Evolutionary conservation across 2,888 invertebrate genomes (phyloP).

Genomic region (Amiota minor): DNA sequence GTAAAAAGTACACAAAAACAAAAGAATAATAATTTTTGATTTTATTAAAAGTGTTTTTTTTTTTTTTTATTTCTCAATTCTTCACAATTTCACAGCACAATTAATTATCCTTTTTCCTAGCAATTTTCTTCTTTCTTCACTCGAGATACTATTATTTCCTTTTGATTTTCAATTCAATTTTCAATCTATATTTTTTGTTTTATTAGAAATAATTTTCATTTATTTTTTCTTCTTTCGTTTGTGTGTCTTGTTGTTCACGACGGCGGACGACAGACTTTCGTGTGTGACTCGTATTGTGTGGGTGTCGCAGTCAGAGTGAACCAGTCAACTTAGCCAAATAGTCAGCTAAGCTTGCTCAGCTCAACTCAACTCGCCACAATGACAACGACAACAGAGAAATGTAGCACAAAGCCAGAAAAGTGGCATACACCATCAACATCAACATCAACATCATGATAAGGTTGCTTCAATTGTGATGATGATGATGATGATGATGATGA

Average conservation of each 20-base stretch:
- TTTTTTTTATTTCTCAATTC: background rate
- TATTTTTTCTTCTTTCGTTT: conserved; percentile 9
- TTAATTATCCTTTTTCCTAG: background rate
- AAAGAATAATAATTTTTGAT: background rate
- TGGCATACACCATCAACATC: too few species aligned
- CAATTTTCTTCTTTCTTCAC: background rate
- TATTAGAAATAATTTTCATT: background rate
- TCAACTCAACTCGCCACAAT: conserved; percentile 8
- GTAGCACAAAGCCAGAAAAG: background rate
- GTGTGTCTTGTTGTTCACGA: background rate
- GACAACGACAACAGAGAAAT: conserved; percentile 3
- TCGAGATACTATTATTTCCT: background rate
- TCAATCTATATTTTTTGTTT: background rate
- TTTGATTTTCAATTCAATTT: background rate
- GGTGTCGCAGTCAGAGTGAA: conserved; percentile 30
- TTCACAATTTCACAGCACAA: background rate
- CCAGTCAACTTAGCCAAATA: background rate
- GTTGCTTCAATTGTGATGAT: too few species aligned
- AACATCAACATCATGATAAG: too few species aligned
- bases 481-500: too few species aligned
- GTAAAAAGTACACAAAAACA: background rate
- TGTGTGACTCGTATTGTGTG: conserved; percentile 26
- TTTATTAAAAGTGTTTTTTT: background rate
- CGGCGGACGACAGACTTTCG: background rate
- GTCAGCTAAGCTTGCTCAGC: conserved; percentile 13